These are phyloP conservation scores for Enteromius afrohamiltoni DNA, from an alignment of 2,797 vertebrate species.

Conservation along the genomic window DNA sequence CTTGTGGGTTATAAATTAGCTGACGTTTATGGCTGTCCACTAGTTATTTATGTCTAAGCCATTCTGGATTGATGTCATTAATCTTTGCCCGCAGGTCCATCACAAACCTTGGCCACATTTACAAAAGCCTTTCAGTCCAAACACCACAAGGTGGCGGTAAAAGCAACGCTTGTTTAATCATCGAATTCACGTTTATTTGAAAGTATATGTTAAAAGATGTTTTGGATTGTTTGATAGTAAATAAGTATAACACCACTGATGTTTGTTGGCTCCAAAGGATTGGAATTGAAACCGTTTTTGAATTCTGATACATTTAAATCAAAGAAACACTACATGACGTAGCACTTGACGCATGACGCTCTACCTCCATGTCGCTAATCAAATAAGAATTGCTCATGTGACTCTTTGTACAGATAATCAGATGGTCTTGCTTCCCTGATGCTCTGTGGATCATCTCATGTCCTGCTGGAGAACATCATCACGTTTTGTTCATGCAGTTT, in stretches of 20 bases:
- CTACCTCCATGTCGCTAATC: neutral
- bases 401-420: neutral
- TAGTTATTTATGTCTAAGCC: conserved; percentile 17
- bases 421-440: neutral
- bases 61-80: conserved; percentile 21
- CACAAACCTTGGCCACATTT: neutral
- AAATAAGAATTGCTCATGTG: neutral
- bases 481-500: neutral
- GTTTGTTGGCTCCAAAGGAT: neutral
- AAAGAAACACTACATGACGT: neutral
- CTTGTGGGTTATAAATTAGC: conserved; percentile 11
- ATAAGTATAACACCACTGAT: neutral
- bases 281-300: neutral
- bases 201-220: too few relatives aligned
- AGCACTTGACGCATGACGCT: too few relatives aligned
- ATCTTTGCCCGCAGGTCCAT: conserved; percentile 4
- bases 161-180: neutral
- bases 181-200: neutral
- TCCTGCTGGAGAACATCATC: neutral
- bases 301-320: too few relatives aligned
- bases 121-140: neutral
- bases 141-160: conserved; percentile 8
- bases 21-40: conserved; percentile 25
- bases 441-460: neutral
- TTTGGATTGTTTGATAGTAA: neutral